Conservation (phyloP, 1,140 invertebrate species). For the Ruditapes philippinarum region DNA sequence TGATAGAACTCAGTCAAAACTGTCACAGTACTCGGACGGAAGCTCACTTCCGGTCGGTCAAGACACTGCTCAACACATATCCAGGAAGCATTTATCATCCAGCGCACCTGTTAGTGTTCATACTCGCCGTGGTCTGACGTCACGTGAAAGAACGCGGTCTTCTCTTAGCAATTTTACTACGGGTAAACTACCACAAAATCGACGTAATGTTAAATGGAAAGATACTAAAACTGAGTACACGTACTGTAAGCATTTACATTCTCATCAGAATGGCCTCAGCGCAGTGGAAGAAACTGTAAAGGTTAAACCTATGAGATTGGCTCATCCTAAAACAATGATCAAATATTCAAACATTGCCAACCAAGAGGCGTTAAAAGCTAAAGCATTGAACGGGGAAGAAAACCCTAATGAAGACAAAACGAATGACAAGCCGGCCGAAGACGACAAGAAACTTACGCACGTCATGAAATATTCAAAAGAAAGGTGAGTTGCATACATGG, state of each 20-base stretch:
- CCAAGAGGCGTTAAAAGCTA: not conserved
- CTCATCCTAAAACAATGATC: constrained; percentile 19
- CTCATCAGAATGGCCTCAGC: not conserved
- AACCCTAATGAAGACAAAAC: not conserved
- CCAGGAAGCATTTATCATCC: constrained; percentile 46
- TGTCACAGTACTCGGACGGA: constrained; percentile 17
- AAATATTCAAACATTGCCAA: constrained; percentile 39
- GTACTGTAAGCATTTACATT: constrained; percentile 32
- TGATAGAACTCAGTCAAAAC: not conserved
- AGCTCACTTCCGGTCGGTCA: not conserved
- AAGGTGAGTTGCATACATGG: no score
- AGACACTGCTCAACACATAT: not conserved
- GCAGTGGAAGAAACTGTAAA: constrained; percentile 34
- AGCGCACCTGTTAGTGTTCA: constrained; percentile 34
- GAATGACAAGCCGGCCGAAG: not conserved
- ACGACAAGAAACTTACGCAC: not conserved
- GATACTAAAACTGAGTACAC: constrained; percentile 33
- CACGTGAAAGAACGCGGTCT: constrained; percentile 22
- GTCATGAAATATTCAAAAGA: constrained; percentile 51
- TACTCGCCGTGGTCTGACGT: not conserved
- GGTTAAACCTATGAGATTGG: constrained; percentile 29
- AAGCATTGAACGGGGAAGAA: not conserved
- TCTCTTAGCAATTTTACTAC: constrained; percentile 38
- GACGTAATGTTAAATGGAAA: constrained; percentile 53
- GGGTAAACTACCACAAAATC: constrained; percentile 27